Evolutionary conservation across 2,113 vertebrate genomes (phyloP), one percentile per base, ranked within the genome.

Genomic region (Plecturocebus donacophilus): DNA sequence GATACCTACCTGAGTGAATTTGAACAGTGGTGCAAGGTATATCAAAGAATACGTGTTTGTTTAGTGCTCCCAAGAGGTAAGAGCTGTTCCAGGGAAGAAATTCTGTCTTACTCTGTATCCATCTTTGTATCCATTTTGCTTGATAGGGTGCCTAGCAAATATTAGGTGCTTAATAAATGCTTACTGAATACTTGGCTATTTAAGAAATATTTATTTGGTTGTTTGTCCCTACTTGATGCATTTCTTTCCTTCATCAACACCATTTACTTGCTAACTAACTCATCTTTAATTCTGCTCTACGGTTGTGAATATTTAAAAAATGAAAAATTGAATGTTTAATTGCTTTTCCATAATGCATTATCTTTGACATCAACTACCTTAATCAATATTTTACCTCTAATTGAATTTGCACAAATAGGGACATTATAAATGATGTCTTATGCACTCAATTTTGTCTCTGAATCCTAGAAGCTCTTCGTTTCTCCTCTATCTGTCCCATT

Each of bases 381-480:
- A 97, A 97, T 97, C 96, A 95, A 92, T 97, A 97, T 97, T 97
- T 96, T 97, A 96, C 90, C 85, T 97, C 92, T 97, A 97, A 94
- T 95, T 97, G 96, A 96, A 96, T 97, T 93, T 89, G 79, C 95
- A 97, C 96, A 84, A 52, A 81, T 77, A 75, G 81, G 47, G 27
- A 90, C 64, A 90, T 97, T 95, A 92, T 95, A 93, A 96, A 96
- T 92, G 94, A 82, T 92, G 58, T 64, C 16, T 13, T 49, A 21
- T 0, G 13, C 71, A 94, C 21, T 84, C 49, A 61, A 0, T 86
- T 85, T 90, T 94, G 73, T 91, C 95, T 93, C 76, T 86, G 71
- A 68, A 45, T 95, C 76, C 71, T 93, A 11, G n/a, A 86, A 93
- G 12, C 19, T 77, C 64, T 92, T 85, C 38, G 42, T 61, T 54